Percentiles rank a stretch among this genome's conserved stretches.
These are phyloP conservation scores for Beaufortia kweichowensis DNA, from an alignment of 2,113 vertebrate genomes.

Conservation along the genomic window DNA sequence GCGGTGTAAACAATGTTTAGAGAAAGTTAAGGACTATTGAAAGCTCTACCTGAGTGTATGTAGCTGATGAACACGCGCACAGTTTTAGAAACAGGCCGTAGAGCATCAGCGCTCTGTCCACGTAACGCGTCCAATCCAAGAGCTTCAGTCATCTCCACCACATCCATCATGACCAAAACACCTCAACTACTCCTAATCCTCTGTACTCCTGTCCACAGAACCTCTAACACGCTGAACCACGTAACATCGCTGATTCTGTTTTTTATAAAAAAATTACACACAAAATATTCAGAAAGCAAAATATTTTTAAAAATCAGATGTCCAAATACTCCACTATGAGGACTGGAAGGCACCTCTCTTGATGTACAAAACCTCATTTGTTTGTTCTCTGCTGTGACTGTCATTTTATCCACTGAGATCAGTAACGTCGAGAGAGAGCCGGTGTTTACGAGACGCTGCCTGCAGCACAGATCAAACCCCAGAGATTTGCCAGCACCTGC, in stretches of 20 bases:
- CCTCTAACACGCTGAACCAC: neutral
- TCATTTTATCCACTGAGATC: conserved; percentile 57
- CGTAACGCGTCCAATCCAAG: conserved; percentile 54
- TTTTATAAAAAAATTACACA: neutral
- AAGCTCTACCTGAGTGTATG: conserved; percentile 71
- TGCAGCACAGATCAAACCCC: conserved; percentile 40
- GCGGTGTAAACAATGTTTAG: neutral
- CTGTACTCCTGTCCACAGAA: neutral
- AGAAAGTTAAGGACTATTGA: neutral
- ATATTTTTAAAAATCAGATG: neutral
- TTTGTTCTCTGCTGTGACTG: conserved; percentile 41
- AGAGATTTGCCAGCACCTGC: conserved; percentile 40
- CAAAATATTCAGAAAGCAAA: neutral
- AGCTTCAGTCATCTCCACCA: conserved; percentile 34
- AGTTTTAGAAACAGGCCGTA: conserved; percentile 61
- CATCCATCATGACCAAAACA: neutral
- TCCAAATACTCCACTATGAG: neutral
- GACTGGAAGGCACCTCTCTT: neutral
- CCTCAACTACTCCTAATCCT: neutral
- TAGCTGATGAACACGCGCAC: conserved; percentile 79
- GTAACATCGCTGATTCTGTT: neutral
- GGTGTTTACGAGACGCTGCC: conserved; percentile 51
- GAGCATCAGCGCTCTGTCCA: conserved; percentile 42
- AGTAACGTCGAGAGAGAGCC: conserved; percentile 53
- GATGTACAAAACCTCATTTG: conserved; percentile 18